Evolutionary conservation across 2,888 invertebrate genomes (phyloP), one percentile per base, ranked within the genome.

Genomic region (Frankliniella intonsa): DNA sequence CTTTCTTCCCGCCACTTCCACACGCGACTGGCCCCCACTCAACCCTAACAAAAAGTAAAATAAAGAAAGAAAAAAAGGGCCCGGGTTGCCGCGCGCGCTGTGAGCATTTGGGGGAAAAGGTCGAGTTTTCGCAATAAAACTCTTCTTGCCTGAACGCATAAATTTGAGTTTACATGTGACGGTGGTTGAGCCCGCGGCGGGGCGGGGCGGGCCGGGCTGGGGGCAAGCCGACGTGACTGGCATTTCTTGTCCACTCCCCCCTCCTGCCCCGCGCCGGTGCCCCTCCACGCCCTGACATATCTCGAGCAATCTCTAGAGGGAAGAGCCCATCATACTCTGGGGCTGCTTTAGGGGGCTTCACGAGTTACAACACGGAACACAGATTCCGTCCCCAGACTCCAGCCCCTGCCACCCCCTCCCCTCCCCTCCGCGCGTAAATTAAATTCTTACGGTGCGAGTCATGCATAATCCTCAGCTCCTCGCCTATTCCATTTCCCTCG

Each of bases 121-220:
- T 62, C 62, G 62, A 62, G 62, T 62, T 62, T 62, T 62, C 62
- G 62, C 62, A 62, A 62, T 62, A 62, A 62, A 62, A 62, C 62
- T n/a, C 62, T 62, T 62, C 62, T 62, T 62, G 17, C 62, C 62
- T 62, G 62, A 62, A 62, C 62, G 62, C 62, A 62, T 62, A 62
- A 62, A 62, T 62, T 62, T 62, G 62, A 62, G 62, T 62, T 62
- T 62, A 62, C 62, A 62, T 62, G 62, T 62, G 62, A 62, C n/a
- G 62, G 19, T 62, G 62, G 62, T 62, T 62, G 62, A 62, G 62
- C 62, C n/a, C 62, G 62, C 19, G n/a, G 62, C 8, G n/a, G 62
- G 62, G 1, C 19, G 11, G 62, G 62, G n/a, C n/a, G n/a, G n/a
- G 62, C 8, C 7, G 62, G 62, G 1, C 19, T 0, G 62, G 62